Evolutionary conservation across 2,797 vertebrate genomes (phyloP), one percentile per base, ranked within the genome.

Genomic region (Euphonia xanthogaster): DNA sequence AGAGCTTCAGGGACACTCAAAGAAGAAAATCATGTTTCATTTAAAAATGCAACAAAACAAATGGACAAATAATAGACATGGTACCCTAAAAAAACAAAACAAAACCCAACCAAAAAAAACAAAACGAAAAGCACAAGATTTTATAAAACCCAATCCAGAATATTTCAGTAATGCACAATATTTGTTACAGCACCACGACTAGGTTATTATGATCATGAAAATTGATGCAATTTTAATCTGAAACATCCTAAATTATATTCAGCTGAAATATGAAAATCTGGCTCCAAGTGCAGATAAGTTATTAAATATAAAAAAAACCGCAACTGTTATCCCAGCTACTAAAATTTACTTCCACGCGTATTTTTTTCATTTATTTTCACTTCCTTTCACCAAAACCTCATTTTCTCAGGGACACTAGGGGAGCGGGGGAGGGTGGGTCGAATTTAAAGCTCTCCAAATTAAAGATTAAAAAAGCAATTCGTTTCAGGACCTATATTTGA

Each of bases 321-420:
- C 63, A 66, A 57, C 12, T 39, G 8, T 11, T 57, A 54, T n/a
- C 42, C 24, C 40, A 21, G 53, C 19, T 45, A 65, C 24, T 28
- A 62, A 40, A 63, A 86, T 12, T 35, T 17, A 62, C 24, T 84
- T 66, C 28, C 37, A 27, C 15, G 25, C 7, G 28, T 4, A 2
- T 6, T 79, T 83, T 73, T 86, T 77, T 44, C 15, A 44, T 74
- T 88, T 75, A n/a, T 82, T 93, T 94, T 86, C 27, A n/a, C 54
- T 72, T 71, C 60, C 45, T 80, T 86, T 50, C 72, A 74, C 18
- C 35, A 80, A 79, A 76, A 25, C 58, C 58, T 70, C 50, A 25
- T 51, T 72, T 68, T 45, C 80, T 65, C 47, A 39, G 39, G n/a
- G 37, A 37, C 42, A 23, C 40, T 10, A 14, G 16, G 5, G 20